Percentiles rank a stretch among this genome's conserved stretches.
Evolutionary conservation across 1,140 invertebrate species (phyloP).

Genomic region (Whitmania pigra): DNA sequence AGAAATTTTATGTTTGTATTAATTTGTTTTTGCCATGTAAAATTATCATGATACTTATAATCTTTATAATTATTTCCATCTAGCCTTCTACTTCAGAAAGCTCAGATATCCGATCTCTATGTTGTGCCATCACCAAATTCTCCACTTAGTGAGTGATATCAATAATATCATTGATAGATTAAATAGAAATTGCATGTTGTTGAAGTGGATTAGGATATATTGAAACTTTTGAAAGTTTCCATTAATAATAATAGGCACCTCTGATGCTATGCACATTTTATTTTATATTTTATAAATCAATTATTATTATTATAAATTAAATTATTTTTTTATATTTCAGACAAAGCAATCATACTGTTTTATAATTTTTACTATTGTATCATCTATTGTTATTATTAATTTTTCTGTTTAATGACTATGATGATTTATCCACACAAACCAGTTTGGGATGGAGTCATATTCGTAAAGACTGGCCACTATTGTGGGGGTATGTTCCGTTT

Average conservation of each 20-base stretch:
- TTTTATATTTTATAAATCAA: no score
- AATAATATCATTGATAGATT: no score
- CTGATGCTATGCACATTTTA: no score
- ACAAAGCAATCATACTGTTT: background rate
- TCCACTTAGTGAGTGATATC: background rate
- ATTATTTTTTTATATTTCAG: no score
- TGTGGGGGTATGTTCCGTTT: background rate
- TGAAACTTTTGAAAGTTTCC: no score
- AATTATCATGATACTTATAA: background rate
- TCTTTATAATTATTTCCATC: background rate
- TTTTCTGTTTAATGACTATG: no score
- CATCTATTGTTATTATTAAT: background rate
- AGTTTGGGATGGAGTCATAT: slow-evolving; percentile 8
- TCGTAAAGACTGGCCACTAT: background rate
- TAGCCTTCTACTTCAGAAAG: slow-evolving; percentile 6
- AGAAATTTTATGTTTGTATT: background rate
- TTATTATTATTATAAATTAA: no score
- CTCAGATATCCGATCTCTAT: background rate
- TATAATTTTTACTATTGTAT: background rate
- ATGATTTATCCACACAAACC: background rate
- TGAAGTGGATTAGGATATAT: no score
- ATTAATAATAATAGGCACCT: no score
- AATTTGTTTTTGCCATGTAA: no score
- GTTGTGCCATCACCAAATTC: background rate
- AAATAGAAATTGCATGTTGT: no score